Conservation (phyloP, 2,888 invertebrate species). For the Metacarcinus magister region DNA sequence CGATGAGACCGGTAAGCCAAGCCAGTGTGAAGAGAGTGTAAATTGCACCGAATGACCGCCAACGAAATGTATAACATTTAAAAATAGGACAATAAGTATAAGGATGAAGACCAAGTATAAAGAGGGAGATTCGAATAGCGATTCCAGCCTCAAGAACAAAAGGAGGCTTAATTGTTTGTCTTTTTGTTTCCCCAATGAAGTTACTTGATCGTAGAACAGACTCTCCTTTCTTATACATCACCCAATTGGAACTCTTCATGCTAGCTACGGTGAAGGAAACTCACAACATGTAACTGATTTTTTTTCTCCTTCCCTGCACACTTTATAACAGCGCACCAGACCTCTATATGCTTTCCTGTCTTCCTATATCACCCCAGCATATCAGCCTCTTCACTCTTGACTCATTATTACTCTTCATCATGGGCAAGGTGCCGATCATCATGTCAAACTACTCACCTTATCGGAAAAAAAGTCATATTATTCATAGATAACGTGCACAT, state of each 20-base stretch:
- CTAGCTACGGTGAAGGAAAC: background rate
- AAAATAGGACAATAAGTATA: background rate
- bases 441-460: background rate
- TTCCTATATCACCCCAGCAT: background rate
- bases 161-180: background rate
- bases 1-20: constrained; percentile 58
- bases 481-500: too few species aligned
- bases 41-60: constrained; percentile 1
- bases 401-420: background rate
- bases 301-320: background rate
- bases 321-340: background rate
- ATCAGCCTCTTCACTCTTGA: background rate
- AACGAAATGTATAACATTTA: background rate
- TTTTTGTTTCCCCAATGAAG: background rate
- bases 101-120: constrained; percentile 59
- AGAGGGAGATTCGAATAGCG: constrained; percentile 3
- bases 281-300: background rate
- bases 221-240: background rate
- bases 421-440: background rate
- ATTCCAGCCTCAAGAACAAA: background rate
- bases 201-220: background rate
- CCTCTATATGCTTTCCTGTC: background rate
- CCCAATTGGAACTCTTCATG: background rate
- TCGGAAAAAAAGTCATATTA: background rate
- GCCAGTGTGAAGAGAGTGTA: constrained; percentile 52